Base-by-base conservation (phyloP, 2,797 vertebrate species). In the Peromyscus attwateri region DNA sequence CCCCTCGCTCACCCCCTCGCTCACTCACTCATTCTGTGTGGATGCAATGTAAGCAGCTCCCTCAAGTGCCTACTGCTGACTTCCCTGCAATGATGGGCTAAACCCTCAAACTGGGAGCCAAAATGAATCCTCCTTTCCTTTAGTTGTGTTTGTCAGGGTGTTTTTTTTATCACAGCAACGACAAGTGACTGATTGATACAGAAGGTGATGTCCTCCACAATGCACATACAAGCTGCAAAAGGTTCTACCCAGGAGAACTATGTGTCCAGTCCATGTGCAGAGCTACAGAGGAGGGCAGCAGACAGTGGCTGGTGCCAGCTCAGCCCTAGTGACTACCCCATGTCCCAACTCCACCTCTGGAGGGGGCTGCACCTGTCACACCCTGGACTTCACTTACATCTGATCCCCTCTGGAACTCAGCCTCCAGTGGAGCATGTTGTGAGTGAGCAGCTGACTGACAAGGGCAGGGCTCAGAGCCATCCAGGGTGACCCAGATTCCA, bases 401-500 rank as follows among this genome's bases (percentile, higher is more conserved):
- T 17, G 66, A 89, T 66, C 40, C 73, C 75, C 21, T 66, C 14
- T 46, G 17, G 40, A 94, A 70, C 14, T 85, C 49, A 55, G 92
- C 25, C 21, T 80, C 68, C 13, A 40, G 64, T 16, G 23, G 40
- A 57, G 6, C 5, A 3, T 31, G 46, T 62, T 46, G 49, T n/a
- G 91, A 95, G 76, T 9, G 52, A 73, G 34, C 85, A 81, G 81
- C 49, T 95, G 92, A 87, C 52, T 87, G 40, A 79, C 6, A 25
- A 55, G 87, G 83, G 17, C 83, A 91, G n/a, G 29, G 62, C n/a
- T 71, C 60, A 57, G 76, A 76, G 87, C 75, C 21, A 68, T 16
- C n/a, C 82, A 57, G 82, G 43, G 87, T 70, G 84, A 92, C 89
- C 95, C 84, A 92, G 89, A 88, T 92, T 77, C 77, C 31, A 12